Evolutionary conservation across 2,113 vertebrate species (phyloP), one percentile per base, ranked within the genome.

Genomic region (Tonatia bakeri): DNA sequence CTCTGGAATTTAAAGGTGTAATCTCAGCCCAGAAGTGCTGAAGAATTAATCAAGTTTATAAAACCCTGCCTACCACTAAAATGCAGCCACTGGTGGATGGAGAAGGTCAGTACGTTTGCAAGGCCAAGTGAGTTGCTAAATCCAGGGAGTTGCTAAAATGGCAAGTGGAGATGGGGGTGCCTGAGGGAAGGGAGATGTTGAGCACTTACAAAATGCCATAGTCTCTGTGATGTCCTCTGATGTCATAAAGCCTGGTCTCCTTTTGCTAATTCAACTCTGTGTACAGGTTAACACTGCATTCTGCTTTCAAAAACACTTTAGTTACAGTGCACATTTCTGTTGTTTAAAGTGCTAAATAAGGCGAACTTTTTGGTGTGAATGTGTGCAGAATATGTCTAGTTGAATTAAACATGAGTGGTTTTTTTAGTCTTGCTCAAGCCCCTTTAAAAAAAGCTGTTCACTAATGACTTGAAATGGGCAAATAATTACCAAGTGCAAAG

Each of bases 331-430:
- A 69, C 31, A 93, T 94, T 77, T 90, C 69, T 45, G 12, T 72
- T 94, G 61, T 92, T 92, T 93, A 87, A 92, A 79, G 64, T 73
- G 65, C 73, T 95, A 72, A 86, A n/a, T 87, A 93, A 81, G 56
- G 95, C 94, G 64, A 96, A 45, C 45, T 90, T 14, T 76, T 94
- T 95, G 90, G 83, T 97, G 87, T 97, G 90, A 88, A 94, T 90
- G 16, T 93, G 10, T 92, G 56, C n/a, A 88, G 36, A 89, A 82
- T 38, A 73, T 43, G 22, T 45, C 40, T 50, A 89, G 72, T 73
- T 50, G 56, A 84, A 91, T 92, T 90, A 90, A 67, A 96, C 47
- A 19, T n/a, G 75, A 59, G 43, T 59, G 36, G 64, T 87, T 91
- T 92, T 79, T 80, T 73, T 94, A 45, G 77, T 73, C 82, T 85